Evolutionary conservation across 1,140 invertebrate genomes (phyloP).

Genomic region (Notospermus geniculatus): DNA sequence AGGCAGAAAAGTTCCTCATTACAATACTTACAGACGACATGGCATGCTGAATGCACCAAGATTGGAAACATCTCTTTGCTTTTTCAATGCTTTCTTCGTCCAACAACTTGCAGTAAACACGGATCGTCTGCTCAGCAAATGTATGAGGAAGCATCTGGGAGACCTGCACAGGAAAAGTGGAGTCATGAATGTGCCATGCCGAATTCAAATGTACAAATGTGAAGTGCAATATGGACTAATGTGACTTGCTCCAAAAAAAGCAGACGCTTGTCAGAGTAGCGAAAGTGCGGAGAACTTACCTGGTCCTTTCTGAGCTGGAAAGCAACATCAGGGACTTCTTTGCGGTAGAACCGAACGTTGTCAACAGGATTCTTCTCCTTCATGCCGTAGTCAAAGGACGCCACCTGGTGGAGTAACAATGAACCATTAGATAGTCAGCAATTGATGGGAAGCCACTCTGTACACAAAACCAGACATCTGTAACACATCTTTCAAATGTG

Average conservation of each 20-base stretch:
- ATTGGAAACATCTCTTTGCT: not conserved
- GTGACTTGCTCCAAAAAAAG: no score
- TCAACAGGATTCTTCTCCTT: constrained; percentile 34
- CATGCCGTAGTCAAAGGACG: constrained; percentile 31
- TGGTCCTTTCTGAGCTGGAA: constrained; percentile 22
- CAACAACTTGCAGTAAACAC: not conserved
- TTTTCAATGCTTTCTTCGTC: constrained; percentile 6
- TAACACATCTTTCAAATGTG: no score
- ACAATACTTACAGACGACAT: not conserved
- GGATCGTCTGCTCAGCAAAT: constrained; percentile 5
- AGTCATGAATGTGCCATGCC: not conserved
- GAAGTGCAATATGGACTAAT: not conserved
- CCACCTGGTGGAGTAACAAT: constrained; percentile 25
- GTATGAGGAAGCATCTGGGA: not conserved
- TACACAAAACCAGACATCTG: no score
- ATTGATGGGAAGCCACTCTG: no score
- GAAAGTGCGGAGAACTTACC: constrained; percentile 10
- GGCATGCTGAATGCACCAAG: not conserved
- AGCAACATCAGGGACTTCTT: constrained; percentile 23
- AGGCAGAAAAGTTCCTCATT: no score
- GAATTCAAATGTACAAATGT: not conserved
- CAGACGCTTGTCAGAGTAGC: not conserved
- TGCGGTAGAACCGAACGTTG: constrained; percentile 32
- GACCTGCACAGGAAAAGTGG: not conserved
- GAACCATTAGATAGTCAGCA: no score